phyloP scores from a whole-genome alignment of 2,797 vertebrate species.

The Sciurus carolinensis region DNA sequence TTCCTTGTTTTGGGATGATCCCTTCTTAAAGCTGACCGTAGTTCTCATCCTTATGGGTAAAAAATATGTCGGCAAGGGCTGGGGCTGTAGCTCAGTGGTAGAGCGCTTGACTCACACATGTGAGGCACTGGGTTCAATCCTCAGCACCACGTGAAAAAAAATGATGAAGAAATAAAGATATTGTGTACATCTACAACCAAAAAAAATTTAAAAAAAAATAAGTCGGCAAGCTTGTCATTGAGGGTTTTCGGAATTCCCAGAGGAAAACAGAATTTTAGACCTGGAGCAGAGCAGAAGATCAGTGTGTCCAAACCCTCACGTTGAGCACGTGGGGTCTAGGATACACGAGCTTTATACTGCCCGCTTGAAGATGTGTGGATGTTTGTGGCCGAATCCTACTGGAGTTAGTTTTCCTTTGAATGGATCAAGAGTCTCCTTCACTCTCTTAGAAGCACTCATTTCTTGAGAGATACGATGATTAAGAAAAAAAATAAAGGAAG shows the following conservation, averaged over 20 bases:
- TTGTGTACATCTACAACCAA: too few relatives aligned
- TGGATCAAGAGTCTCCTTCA: not conserved
- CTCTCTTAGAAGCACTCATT: not conserved
- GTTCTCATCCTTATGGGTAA: not conserved
- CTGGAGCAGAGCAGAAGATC: not conserved
- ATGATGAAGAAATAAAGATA: too few relatives aligned
- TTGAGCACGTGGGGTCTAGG: not conserved
- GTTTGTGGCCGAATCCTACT: not conserved
- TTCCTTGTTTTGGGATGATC: not conserved
- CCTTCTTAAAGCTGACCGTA: not conserved
- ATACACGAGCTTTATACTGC: not conserved
- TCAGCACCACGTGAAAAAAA: too few relatives aligned
- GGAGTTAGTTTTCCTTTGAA: not conserved
- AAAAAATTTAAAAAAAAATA: not conserved
- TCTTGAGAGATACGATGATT: not conserved
- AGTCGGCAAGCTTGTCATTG: not conserved
- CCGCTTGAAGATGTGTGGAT: not conserved
- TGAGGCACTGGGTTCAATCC: too few relatives aligned
- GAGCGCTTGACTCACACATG: too few relatives aligned
- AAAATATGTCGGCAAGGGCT: not conserved
- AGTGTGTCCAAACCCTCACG: not conserved
- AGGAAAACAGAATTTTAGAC: not conserved
- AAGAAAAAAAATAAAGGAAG: not conserved
- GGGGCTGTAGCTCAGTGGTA: too few relatives aligned
- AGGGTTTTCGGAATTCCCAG: conserved; percentile 36